These are phyloP conservation scores for Phalera bucephala DNA, from an alignment of 2,888 invertebrate genomes.

Conservation along the genomic window DNA sequence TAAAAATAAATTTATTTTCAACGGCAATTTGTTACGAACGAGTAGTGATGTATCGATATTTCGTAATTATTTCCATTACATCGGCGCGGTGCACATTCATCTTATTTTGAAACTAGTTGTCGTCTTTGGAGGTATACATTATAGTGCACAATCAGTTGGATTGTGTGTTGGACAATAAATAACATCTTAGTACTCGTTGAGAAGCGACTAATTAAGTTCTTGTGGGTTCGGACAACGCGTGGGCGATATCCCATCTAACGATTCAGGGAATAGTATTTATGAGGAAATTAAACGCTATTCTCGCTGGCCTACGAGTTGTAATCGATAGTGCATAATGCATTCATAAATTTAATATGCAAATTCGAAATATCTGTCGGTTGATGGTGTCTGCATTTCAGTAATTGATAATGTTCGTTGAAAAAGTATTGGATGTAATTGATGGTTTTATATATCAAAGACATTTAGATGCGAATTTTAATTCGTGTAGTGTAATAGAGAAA, in stretches of 20 bases:
- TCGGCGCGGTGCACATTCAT: conserved; percentile 36
- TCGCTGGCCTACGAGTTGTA: conserved; percentile 17
- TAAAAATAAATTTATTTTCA: conserved; percentile 24
- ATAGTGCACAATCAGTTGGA: conserved; percentile 59
- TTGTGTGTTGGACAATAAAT: conserved; percentile 70
- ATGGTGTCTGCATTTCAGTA: conserved; percentile 61
- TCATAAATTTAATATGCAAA: conserved; percentile 56
- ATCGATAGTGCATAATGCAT: conserved; percentile 7
- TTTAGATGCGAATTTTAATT: conserved; percentile 9
- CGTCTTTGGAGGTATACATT: conserved; percentile 53
- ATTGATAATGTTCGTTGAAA: conserved; percentile 69
- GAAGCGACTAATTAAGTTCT: conserved; percentile 78
- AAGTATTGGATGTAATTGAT: conserved; percentile 38
- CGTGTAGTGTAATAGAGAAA: conserved; percentile 31
- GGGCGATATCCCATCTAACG: conserved; percentile 58
- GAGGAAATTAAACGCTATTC: conserved; percentile 37
- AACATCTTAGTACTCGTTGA: conserved; percentile 61
- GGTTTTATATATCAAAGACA: conserved; percentile 16
- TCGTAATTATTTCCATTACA: conserved; percentile 30
- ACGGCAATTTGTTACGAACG: conserved; percentile 14
- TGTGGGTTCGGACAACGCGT: conserved; percentile 61
- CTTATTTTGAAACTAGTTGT: conserved; percentile 48
- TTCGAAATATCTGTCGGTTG: conserved; percentile 45
- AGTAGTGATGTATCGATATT: conserved; percentile 21
- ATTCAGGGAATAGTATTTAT: conserved; percentile 35